A percentile compares a stretch with the other conserved stretches of the same genome.
phyloP scores from a whole-genome alignment of 2,113 vertebrate species.

The Calyptomena viridis region DNA sequence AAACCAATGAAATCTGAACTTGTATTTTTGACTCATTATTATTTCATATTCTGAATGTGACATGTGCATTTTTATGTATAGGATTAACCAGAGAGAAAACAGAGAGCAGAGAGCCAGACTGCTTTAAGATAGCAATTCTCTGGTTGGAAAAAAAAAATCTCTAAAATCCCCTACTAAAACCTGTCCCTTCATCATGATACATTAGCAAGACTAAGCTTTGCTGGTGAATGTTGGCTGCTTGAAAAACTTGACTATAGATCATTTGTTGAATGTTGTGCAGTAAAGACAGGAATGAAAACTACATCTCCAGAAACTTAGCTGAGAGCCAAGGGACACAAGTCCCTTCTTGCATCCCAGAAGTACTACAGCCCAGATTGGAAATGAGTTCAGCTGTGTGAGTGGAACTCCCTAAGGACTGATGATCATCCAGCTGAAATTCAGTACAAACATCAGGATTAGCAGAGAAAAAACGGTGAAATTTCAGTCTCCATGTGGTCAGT shows the following conservation, averaged over 20 bases:
- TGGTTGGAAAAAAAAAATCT: neutral
- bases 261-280: neutral
- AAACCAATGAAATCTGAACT: neutral
- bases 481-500: neutral
- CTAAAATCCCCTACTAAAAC: neutral
- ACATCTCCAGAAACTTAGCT: neutral
- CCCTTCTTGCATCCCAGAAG: neutral
- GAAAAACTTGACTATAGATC: neutral
- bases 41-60: neutral
- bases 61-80: neutral
- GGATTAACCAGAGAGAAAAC: neutral
- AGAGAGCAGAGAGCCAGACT: neutral
- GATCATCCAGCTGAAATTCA: neutral
- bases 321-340: neutral
- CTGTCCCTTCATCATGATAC: neutral
- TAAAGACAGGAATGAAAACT: neutral
- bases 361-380: neutral
- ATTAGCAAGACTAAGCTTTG: neutral
- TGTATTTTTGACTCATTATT: neutral
- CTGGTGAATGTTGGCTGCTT: neutral
- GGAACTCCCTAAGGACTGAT: neutral
- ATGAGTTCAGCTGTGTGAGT: neutral
- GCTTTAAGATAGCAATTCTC: neutral
- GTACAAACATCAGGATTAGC: neutral
- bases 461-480: neutral